A percentile compares a stretch with the other conserved stretches of the same genome.
Evolutionary conservation across 2,888 invertebrate genomes (phyloP).

Genomic region (Eupithecia centaureata): DNA sequence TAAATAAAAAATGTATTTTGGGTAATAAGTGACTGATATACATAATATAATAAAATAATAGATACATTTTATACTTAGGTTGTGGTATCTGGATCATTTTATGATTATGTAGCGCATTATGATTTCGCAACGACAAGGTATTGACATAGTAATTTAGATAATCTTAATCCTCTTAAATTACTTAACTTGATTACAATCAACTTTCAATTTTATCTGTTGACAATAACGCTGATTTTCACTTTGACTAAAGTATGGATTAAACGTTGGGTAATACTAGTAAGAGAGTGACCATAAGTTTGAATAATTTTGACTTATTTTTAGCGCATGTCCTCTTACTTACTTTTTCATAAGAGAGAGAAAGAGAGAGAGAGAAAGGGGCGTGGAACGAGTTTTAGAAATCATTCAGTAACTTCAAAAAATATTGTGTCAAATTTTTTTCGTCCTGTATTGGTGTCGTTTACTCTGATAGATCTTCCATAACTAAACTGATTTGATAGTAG

Average conservation of each 20-base stretch:
- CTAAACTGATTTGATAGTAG: background rate
- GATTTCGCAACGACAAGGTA: slow-evolving; percentile 32
- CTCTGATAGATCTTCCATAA: background rate
- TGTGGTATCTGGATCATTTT: too few species aligned
- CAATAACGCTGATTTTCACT: slow-evolving; percentile 45
- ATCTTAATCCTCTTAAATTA: slow-evolving; percentile 48
- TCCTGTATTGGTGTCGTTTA: background rate
- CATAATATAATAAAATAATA: too few species aligned
- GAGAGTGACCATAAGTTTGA: slow-evolving; percentile 4
- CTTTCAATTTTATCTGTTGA: slow-evolving; percentile 44
- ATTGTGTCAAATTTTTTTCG: background rate
- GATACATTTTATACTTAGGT: too few species aligned
- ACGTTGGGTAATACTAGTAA: background rate
- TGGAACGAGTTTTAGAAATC: background rate
- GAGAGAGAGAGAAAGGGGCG: background rate
- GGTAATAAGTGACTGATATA: too few species aligned
- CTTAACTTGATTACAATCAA: slow-evolving; percentile 18
- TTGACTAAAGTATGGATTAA: background rate
- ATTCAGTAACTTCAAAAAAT: background rate
- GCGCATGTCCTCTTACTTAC: background rate
- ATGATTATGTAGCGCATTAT: background rate
- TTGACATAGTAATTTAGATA: slow-evolving; percentile 70
- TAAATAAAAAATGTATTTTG: too few species aligned
- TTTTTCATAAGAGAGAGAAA: background rate
- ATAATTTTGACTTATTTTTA: background rate